Conservation (phyloP, 2,113 vertebrate species). For the Hyperoodon ampullatus region DNA sequence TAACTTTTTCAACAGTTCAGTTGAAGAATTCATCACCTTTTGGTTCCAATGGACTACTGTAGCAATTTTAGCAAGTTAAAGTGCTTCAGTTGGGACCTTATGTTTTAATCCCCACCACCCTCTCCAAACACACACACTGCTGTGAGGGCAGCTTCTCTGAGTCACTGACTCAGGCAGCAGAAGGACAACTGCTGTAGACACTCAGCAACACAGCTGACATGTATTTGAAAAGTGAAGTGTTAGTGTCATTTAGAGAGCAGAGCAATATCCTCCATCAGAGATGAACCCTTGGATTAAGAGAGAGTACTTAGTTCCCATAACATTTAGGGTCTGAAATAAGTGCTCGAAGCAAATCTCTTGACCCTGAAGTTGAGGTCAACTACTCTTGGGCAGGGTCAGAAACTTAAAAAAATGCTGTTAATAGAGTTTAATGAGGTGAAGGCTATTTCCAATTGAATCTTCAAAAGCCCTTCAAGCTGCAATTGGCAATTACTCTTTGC, state of each 20-base stretch:
- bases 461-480: background rate
- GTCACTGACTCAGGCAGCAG: background rate
- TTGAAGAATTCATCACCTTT: background rate
- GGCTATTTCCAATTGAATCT: constrained; percentile 2
- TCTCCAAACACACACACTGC: background rate
- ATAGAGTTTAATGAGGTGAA: constrained; percentile 24
- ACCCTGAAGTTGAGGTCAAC: constrained; percentile 48
- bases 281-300: constrained; percentile 29
- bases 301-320: constrained; percentile 39
- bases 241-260: constrained; percentile 17
- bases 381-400: background rate
- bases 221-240: constrained; percentile 55
- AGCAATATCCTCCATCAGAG: constrained; percentile 53
- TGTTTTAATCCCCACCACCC: background rate
- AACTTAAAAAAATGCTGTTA: background rate
- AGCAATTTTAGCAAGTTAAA: background rate
- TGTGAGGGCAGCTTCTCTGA: background rate
- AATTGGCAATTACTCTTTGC: constrained; percentile 42
- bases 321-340: constrained; percentile 49
- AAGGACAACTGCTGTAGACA: background rate
- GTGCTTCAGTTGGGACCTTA: background rate
- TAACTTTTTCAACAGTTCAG: background rate
- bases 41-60: background rate
- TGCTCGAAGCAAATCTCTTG: constrained; percentile 50
- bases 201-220: background rate